Base-by-base conservation (phyloP, 2,797 vertebrate species). In the Acrossocheilus wenchowensis region DNA sequence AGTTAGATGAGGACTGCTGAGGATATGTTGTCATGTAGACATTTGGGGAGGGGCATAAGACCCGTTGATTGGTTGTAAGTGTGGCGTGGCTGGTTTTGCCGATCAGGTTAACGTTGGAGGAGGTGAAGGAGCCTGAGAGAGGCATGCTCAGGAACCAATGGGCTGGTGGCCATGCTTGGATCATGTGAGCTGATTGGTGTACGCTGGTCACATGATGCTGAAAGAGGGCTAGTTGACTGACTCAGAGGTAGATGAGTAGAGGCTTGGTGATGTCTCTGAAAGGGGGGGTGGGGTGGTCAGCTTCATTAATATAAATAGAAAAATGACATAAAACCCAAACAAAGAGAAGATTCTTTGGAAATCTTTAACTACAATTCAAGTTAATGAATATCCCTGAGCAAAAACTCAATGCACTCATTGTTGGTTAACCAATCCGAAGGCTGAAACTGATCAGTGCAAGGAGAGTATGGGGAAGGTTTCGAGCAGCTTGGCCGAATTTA, bases 221-320 rank as follows among this genome's bases (percentile, higher is more conserved):
- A 98, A 98, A 99, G 95, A 95, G 95, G 98, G 97, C 97, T 99
- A 98, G 98, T 99, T 98, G 98, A 97, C 96, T 98, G 98, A 98
- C 96, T 98, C 98, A 99, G 97, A 96, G 96, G 96, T 97, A 98
- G 98, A 97, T 97, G 97, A 99, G 97, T 97, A 99, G 96, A 97
- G 96, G 98, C 97, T 97, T 98, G 98, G 97, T 98, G 98, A 97
- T 97, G 98, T 98, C 98, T 99, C 98, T 99, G 98, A 96, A 99
- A 99, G 97, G 98, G 98, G 96, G 98, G 98, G 96, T 98, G 77
- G 84, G 77, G 73, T 81, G 84, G 73, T 99, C 97, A 99, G 97
- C 97, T 99, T 99, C 98, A 99, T 99, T 98, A 99, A 98, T 97
- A 92, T 94, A 98, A 94, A 98, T 97, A 97, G 95, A 92, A 97